A percentile compares a stretch with the other conserved stretches of the same genome.
phyloP scores from a whole-genome alignment of 2,888 invertebrate genomes.

The Eupithecia subfuscata region DNA sequence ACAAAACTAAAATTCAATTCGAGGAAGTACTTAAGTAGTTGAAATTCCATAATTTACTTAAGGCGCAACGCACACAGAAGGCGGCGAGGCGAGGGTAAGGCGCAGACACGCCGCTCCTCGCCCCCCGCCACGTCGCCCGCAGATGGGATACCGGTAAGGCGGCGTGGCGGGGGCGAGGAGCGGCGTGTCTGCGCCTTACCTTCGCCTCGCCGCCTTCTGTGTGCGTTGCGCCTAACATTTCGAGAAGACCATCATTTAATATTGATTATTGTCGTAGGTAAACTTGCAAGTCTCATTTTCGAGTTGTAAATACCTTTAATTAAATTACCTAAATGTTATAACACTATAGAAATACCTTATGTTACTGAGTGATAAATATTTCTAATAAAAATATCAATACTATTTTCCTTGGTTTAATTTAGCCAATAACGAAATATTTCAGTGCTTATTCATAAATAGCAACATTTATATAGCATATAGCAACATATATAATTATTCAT shows the following conservation, averaged over 20 bases:
- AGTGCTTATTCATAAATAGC: background rate
- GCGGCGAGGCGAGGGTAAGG: no score
- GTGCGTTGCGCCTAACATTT: no score
- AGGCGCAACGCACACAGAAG: no score
- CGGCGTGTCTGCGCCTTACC: no score
- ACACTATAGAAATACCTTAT: background rate
- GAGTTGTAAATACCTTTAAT: background rate
- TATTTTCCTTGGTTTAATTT: background rate
- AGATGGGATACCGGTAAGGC: no score
- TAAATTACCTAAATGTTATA: background rate
- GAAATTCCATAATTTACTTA: background rate
- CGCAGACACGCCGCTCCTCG: no score
- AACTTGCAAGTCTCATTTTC: background rate
- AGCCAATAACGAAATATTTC: background rate
- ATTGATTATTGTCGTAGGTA: background rate
- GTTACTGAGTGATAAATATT: constrained; percentile 14
- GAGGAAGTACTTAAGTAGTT: background rate
- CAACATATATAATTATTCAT: no score
- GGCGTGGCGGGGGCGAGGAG: no score
- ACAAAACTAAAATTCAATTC: background rate
- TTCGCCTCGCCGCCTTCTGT: no score
- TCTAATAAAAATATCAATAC: constrained; percentile 15
- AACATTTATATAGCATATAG: no score
- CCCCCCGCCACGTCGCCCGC: no score
- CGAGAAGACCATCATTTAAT: background rate